Evolutionary conservation across 2,113 vertebrate species (phyloP), one percentile per base, ranked within the genome.

Genomic region (Centropristis striata): DNA sequence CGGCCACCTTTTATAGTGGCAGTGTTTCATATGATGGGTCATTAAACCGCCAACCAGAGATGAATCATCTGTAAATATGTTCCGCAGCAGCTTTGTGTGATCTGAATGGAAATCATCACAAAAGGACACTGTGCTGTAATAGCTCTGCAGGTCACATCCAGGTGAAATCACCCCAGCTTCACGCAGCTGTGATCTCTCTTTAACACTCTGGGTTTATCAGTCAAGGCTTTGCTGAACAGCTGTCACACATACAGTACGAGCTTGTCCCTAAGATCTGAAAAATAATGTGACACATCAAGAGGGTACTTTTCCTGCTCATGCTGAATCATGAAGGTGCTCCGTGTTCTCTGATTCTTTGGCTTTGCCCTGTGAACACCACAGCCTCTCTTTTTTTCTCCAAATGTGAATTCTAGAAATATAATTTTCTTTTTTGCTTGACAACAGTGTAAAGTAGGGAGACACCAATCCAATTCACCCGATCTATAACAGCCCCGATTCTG

Each of bases 81-180:
- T 61, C 51, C n/a, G 71, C 58, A 66, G 72, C 57, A 25, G 73
- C 25, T 57, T 32, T 10, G 9, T 64, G 21, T 23, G 60, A 72
- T 73, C 75, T 76, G 44, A 51, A 70, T 54, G 50, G 8, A 60
- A 78, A 59, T 71, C 66, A 75, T 74, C 59, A 50, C 69, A 68
- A 65, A 75, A 79, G 51, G 55, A 53, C 53, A 46, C 18, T 74
- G 18, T 49, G 44, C 51, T 75, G 11, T 78, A 49, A 69, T 60
- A 54, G 54, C 51, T 39, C 73, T 55, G 2, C 44, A 15, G 57
- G 59, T 37, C 42, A 55, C 65, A 61, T 84, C 36, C 59, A 87
- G 64, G 80, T 84, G 53, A 77, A 76, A 63, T 70, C 60, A 55
- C 39, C 11, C 44, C 44, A 16, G 41, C 46, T 60, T 47, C 47